Base-by-base conservation (phyloP, 2,888 invertebrate species). In the Conchocele bisecta region DNA sequence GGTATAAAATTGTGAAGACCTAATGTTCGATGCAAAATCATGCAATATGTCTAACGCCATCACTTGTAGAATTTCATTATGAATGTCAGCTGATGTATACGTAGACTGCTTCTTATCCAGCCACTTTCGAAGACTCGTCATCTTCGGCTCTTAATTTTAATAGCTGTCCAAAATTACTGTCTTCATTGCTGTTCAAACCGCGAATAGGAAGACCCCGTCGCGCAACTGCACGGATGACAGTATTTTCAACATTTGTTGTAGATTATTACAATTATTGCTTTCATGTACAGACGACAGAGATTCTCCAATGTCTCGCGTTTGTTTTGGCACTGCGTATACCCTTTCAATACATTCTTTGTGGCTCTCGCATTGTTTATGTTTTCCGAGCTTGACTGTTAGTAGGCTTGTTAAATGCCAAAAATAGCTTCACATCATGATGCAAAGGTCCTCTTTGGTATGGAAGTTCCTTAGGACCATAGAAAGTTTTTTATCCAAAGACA, bases 41-140 rank as follows among this genome's bases (percentile, higher is more conserved):
- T 72, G 53, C 2, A 81, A 5, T 11, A 79, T 58, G 11, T 24
- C 26, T 9, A 72, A 44, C 0, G 76, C 73, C 77, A 81, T 75
- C 15, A 78, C 59, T 20, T 73, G 58, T 9, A 83, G 44, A 15
- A 77, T 51, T 37, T 83, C 73, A 58, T 81, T 79, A 46, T 83
- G 81, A 9, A 76, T 79, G 11, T 79, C 76, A 13, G 65, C 29
- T 9, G 73, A 77, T 33, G 72, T 79, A 54, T 67, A 83, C 37
- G 64, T 79, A 28, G 72, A 53, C 22, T 28, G 51, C 56, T 78
- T 71, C 39, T 68, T 69, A 9, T 74, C 50, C 35, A 80, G n/a
- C 71, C 74, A 76, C 13, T 53, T 39, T 3, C 46, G 13, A 26
- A 83, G 46, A 41, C 28, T 35, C 22, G 51, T 77, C 70, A 22